phyloP scores from a whole-genome alignment of 2,797 vertebrate species.

The Oreonectes daqikongensis region DNA sequence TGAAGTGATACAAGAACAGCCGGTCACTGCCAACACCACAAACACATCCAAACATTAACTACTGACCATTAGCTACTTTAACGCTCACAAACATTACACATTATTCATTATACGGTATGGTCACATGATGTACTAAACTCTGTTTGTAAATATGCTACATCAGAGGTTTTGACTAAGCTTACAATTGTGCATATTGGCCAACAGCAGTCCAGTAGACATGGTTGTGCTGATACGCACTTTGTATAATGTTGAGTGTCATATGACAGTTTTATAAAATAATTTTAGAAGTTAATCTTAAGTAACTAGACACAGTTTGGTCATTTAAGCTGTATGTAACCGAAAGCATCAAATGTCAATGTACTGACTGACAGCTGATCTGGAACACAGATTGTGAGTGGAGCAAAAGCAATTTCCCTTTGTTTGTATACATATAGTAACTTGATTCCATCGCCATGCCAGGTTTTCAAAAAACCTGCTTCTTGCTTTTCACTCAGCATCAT shows the following conservation, averaged over 20 bases:
- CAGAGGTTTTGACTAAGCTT: not conserved
- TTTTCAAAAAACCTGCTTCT: not conserved
- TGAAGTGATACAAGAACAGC: slow-evolving; percentile 51
- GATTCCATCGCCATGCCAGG: too few species aligned
- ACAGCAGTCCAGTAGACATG: not conserved
- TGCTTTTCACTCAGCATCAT: not conserved
- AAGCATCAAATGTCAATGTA: not conserved
- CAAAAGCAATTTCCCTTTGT: not conserved
- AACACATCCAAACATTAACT: slow-evolving; percentile 46
- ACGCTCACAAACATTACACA: not conserved
- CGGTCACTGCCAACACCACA: slow-evolving; percentile 48
- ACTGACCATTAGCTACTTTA: slow-evolving; percentile 19
- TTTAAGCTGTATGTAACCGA: too few species aligned
- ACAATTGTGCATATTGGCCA: not conserved
- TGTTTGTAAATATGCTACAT: not conserved
- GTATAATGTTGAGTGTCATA: too few species aligned
- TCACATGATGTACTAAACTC: not conserved
- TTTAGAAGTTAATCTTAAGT: too few species aligned
- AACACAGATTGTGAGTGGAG: not conserved
- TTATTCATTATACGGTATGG: not conserved
- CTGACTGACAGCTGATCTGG: not conserved
- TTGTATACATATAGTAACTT: too few species aligned
- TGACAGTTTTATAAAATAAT: too few species aligned
- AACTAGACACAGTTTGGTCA: too few species aligned
- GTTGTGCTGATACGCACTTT: too few species aligned